Percentiles rank a stretch among this genome's conserved stretches.
phyloP scores from a whole-genome alignment of 2,888 invertebrate genomes.

The Pollenia angustigena region DNA sequence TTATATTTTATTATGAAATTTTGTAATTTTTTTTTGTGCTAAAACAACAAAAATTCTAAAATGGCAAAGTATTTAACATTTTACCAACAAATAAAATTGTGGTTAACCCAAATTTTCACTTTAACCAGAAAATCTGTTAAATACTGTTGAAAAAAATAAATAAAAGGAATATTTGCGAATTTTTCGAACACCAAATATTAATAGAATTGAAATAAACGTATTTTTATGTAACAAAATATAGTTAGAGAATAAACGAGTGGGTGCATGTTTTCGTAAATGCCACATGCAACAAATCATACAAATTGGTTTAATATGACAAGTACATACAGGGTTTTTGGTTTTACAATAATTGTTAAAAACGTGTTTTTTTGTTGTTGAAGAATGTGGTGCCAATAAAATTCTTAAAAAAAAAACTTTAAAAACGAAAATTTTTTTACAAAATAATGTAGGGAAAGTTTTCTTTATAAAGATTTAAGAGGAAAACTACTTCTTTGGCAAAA shows the following conservation, averaged over 20 bases:
- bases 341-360: no score
- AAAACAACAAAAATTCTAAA: slow-evolving; percentile 21
- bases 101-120: slow-evolving; percentile 72
- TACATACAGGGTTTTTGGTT: slow-evolving; percentile 31
- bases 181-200: slow-evolving; percentile 14
- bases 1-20: neutral
- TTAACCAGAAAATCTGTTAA: slow-evolving; percentile 72
- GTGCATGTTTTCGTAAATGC: neutral
- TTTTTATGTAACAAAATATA: slow-evolving; percentile 26
- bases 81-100: slow-evolving; percentile 60
- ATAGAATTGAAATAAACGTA: slow-evolving; percentile 26
- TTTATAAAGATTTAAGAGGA: no score
- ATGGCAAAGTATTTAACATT: slow-evolving; percentile 56
- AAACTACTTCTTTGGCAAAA: no score
- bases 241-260: neutral
- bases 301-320: slow-evolving; percentile 64
- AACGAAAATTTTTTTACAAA: no score
- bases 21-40: neutral
- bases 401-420: no score
- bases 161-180: neutral
- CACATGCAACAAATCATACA: slow-evolving; percentile 53
- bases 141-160: slow-evolving; percentile 32
- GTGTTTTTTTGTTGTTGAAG: no score
- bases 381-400: no score
- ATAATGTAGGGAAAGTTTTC: no score